Base-by-base conservation (phyloP, 2,888 invertebrate genomes). In the Craniophora ligustri region DNA sequence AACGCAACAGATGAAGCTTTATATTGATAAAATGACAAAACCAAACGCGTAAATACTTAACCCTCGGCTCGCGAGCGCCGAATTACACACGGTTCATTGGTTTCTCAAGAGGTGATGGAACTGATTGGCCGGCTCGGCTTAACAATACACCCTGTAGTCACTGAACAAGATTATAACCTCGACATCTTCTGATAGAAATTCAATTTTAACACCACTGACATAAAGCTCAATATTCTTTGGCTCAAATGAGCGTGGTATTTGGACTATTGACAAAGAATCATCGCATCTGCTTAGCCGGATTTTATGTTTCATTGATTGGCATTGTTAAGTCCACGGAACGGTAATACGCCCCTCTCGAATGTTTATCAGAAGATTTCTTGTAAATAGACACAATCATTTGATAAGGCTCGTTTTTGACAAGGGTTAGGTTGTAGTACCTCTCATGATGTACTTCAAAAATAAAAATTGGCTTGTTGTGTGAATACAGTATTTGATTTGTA, bases 281-380 rank as follows among this genome's bases (percentile, higher is more conserved):
- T 78, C 85, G 86, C 87, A 88, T 88, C 87, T 90, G 85, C 85
- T 91, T 89, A 87, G 83, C 70, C 76, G 87, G 86, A 88, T 91
- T 91, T 92, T 82, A 87, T 89, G 91, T 89, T 88, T 88, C 89
- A 88, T 86, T 91, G 92, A 91, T 91, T 92, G 87, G 83, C 86
- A 89, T 91, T 92, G 91, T 90, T 87, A 87, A 82, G 81, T 81
- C 82, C 79, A 73, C 70, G 79, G 70, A 76, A 78, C 81, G 79
- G 79, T 78, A 79, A 76, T 75, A 64, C 59, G 53, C 63, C 68
- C 70, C 70, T 68, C 84, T 78, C 80, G 76, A 78, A 71, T 81
- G 79, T 81, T 77, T 76, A 71, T 72, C 74, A 62, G 71, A 67
- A 75, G 73, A 75, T 74, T 79, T 81, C 82, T 55, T 71, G 73